Evolutionary conservation across 2,888 invertebrate species (phyloP).

Genomic region (Stegana nigrithorax): DNA sequence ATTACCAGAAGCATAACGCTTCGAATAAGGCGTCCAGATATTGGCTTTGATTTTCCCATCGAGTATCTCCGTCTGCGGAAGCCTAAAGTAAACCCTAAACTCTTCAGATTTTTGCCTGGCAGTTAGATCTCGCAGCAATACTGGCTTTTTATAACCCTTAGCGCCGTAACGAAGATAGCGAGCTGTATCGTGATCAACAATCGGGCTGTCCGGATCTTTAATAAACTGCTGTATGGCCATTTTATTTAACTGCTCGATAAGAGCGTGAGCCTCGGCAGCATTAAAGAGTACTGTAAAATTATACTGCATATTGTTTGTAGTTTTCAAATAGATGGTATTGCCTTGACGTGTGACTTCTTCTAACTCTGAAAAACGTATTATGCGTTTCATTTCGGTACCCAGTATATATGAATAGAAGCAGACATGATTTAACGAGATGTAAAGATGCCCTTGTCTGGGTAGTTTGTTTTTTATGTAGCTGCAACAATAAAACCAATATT

Average conservation of each 20-base stretch:
- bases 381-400: constrained; percentile 88
- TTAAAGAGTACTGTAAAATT: constrained; percentile 92
- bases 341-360: constrained; percentile 83
- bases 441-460: constrained; percentile 97
- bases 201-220: constrained; percentile 89
- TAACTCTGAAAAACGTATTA: constrained; percentile 82
- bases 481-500: background rate
- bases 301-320: constrained; percentile 84
- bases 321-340: constrained; percentile 84
- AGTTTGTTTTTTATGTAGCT: constrained; percentile 94
- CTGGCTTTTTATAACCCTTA: constrained; percentile 91
- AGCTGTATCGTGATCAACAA: constrained; percentile 89
- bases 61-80: constrained; percentile 90
- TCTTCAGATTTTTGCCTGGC: constrained; percentile 94
- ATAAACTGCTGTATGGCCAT: constrained; percentile 90
- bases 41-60: constrained; percentile 89
- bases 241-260: constrained; percentile 96
- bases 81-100: constrained; percentile 84
- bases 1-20: constrained; percentile 87
- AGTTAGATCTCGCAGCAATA: constrained; percentile 93
- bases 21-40: constrained; percentile 95
- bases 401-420: constrained; percentile 96
- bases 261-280: constrained; percentile 87
- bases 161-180: constrained; percentile 85
- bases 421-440: constrained; percentile 94